Conservation (phyloP, 2,113 vertebrate genomes). For the Aptenodytes forsteri region DNA sequence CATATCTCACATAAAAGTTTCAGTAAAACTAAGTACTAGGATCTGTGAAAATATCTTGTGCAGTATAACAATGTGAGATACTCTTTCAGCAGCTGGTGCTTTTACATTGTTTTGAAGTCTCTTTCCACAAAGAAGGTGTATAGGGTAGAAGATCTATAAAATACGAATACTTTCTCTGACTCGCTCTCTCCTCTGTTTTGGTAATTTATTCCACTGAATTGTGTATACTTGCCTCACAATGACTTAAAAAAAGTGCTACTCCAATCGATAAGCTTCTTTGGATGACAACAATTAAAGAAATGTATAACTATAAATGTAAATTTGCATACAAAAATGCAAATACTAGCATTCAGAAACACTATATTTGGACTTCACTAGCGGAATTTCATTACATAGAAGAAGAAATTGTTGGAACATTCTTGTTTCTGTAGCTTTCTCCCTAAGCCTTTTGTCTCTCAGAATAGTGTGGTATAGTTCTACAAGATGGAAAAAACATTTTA, state of each 20-base stretch:
- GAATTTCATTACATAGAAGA: not conserved
- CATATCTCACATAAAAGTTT: not conserved
- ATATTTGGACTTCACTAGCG: not conserved
- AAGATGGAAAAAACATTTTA: not conserved
- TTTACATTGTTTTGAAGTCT: not conserved
- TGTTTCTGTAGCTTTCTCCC: not conserved
- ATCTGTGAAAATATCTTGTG: not conserved
- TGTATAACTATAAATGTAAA: not conserved
- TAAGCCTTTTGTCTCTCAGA: not conserved
- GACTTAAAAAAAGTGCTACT: not conserved
- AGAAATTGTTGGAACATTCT: not conserved
- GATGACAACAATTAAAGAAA: not conserved
- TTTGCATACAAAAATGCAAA: not conserved
- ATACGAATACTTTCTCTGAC: not conserved
- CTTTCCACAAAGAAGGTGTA: not conserved
- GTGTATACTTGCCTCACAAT: not conserved
- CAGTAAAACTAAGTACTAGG: not conserved
- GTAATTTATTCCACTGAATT: not conserved
- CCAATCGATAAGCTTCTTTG: not conserved
- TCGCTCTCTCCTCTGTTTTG: not conserved
- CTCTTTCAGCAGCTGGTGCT: not conserved
- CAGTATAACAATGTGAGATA: not conserved
- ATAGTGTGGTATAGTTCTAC: not conserved
- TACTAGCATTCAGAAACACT: not conserved
- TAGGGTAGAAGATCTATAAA: not conserved